Percentiles rank a stretch among this genome's conserved stretches.
These are phyloP conservation scores for Drosophila micromelanica DNA, from an alignment of 1,140 invertebrate genomes.

Conservation along the genomic window DNA sequence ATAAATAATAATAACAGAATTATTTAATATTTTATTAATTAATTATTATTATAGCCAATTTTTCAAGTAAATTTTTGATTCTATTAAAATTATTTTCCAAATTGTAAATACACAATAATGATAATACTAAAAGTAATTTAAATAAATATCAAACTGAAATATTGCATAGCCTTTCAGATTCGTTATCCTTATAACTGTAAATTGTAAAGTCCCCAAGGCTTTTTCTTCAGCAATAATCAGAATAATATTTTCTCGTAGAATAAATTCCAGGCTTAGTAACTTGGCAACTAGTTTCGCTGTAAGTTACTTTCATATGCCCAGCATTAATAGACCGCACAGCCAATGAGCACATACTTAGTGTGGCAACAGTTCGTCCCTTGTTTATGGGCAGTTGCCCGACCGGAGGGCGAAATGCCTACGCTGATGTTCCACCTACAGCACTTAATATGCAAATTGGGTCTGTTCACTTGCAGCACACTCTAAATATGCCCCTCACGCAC, in stretches of 20 bases:
- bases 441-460: conserved; percentile 47
- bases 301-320: conserved; percentile 16
- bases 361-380: conserved; percentile 8
- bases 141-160: too few relatives aligned
- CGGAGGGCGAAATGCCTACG: conserved; percentile 11
- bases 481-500: conserved; percentile 15
- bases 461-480: conserved; percentile 30
- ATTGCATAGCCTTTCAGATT: too few relatives aligned
- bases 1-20: background rate
- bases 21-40: too few relatives aligned
- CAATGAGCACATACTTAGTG: background rate
- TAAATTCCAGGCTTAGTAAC: background rate
- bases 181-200: too few relatives aligned
- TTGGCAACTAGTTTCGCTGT: background rate
- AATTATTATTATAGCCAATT: too few relatives aligned
- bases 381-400: conserved; percentile 20
- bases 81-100: too few relatives aligned
- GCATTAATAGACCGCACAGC: conserved; percentile 27
- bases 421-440: conserved; percentile 10
- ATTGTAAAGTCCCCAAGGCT: too few relatives aligned
- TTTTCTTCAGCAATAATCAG: too few relatives aligned
- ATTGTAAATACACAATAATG: too few relatives aligned
- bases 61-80: too few relatives aligned
- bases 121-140: too few relatives aligned
- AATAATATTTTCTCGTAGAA: background rate